A percentile compares a stretch with the other conserved stretches of the same genome.
phyloP scores from a whole-genome alignment of 2,888 invertebrate genomes.

The Cephus rjabovi region DNA sequence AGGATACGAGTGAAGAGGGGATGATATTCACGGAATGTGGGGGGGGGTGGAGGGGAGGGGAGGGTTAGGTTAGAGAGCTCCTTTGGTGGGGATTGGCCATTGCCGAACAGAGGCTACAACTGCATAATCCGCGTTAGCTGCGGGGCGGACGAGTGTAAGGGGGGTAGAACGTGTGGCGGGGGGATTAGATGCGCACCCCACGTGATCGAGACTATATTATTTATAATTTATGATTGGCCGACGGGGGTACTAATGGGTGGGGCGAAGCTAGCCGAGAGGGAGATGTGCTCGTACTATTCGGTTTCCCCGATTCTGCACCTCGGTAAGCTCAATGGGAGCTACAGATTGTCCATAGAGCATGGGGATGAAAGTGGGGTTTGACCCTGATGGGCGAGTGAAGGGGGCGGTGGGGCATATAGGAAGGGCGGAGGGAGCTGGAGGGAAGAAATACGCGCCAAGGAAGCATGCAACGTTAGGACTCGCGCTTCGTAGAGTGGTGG shows the following conservation, averaged over 20 bases:
- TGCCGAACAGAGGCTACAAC: constrained; percentile 3
- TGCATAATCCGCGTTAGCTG: not conserved
- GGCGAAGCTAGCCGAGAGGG: not conserved
- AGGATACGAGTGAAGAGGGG: not conserved
- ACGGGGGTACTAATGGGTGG: constrained; percentile 12
- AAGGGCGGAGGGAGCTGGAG: not conserved
- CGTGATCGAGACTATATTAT: constrained; percentile 26
- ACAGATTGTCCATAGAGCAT: not conserved
- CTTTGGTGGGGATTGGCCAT: not conserved
- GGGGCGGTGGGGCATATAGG: not conserved
- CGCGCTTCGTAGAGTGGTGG: not conserved
- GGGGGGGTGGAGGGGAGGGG: not conserved
- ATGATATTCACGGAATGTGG: not conserved
- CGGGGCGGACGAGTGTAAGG: not conserved
- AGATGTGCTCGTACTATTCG: not conserved
- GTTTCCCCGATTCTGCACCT: not conserved
- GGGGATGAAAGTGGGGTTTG: not conserved
- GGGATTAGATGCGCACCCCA: not conserved
- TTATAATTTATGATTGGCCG: constrained; percentile 37
- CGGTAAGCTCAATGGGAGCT: not conserved
- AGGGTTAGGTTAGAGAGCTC: not conserved
- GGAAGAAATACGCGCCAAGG: not conserved
- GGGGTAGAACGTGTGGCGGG: not conserved
- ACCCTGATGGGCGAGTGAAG: not conserved
- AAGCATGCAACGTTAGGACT: not conserved